Evolutionary conservation across 1,140 invertebrate species (phyloP), one percentile per base, ranked within the genome.

Genomic region (Campoletis sonorensis): DNA sequence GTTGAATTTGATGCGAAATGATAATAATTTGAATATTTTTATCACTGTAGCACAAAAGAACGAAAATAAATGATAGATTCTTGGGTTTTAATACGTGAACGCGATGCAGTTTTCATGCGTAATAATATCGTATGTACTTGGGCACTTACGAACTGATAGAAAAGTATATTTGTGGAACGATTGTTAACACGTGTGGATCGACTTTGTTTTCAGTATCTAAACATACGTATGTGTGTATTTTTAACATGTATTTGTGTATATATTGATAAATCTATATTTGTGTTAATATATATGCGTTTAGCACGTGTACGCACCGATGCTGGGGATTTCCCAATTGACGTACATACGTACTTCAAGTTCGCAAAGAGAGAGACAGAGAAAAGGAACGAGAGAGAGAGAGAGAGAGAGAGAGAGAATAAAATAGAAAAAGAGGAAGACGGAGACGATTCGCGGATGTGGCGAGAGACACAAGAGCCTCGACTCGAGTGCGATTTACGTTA

Each of bases 401-500:
- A 54, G 54, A 70, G 37, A 23, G 27, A 40, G 7, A 77, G 37
- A 77, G 80, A 51, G 67, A 81, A 79, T 49, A 70, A 81, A 23
- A 81, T 82, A 80, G 68, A 82, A 79, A 71, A 78, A 71, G 81
- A 82, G 37, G 54, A n/a, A n/a, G 54, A 68, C 81, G 51, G 51
- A 70, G 67, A 81, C 81, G 79, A 79, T 78, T 45, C 79, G 77
- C 64, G 82, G 67, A 83, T 83, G 83, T 78, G 80, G 79, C 33
- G 75, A 58, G 71, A 71, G 76, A 51, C 37, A 73, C 73, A 81
- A 64, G 61, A 64, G 61, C 26, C 26, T 26, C 61, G n/a, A 18
- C 61, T 72, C 83, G 72, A 77, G 70, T 82, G 79, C 84, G 84
- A 88, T 87, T 86, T 83, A 82, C 82, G 85, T 88, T 88, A 87